Percentiles rank a stretch among this genome's conserved stretches.
phyloP scores from a whole-genome alignment of 1,140 invertebrate genomes.

The Ephestia elutella region DNA sequence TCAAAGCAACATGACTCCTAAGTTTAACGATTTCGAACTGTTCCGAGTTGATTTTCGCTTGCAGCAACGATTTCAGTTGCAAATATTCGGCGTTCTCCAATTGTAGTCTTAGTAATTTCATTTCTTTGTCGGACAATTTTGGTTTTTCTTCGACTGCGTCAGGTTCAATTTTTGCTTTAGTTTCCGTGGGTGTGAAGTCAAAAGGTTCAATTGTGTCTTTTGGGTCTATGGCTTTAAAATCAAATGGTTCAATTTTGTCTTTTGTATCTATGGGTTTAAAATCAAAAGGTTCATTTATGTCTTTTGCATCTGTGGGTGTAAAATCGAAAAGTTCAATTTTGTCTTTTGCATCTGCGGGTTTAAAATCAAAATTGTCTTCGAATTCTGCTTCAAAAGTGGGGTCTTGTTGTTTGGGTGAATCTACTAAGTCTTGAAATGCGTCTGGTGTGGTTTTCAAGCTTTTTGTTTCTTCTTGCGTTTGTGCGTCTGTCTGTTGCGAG shows the following conservation, averaged over 20 bases:
- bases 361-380: slow-evolving; percentile 70
- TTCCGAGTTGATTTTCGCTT: slow-evolving; percentile 79
- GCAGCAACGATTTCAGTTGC: slow-evolving; percentile 78
- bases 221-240: slow-evolving; percentile 52
- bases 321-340: too few relatives aligned
- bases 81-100: slow-evolving; percentile 80
- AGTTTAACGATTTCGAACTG: slow-evolving; percentile 80
- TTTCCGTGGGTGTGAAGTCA: slow-evolving; percentile 54
- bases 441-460: slow-evolving; percentile 12
- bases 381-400: slow-evolving; percentile 62
- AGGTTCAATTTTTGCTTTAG: slow-evolving; percentile 26
- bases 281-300: slow-evolving; percentile 34
- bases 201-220: slow-evolving; percentile 39
- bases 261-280: slow-evolving; percentile 50
- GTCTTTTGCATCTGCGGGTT: slow-evolving; percentile 43
- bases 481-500: slow-evolving; percentile 31
- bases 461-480: not conserved
- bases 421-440: slow-evolving; percentile 37
- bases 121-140: slow-evolving; percentile 72
- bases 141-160: slow-evolving; percentile 63
- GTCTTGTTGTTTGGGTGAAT: slow-evolving; percentile 44
- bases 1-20: slow-evolving; percentile 72
- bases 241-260: slow-evolving; percentile 29
- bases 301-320: slow-evolving; percentile 43
- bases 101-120: slow-evolving; percentile 76